These are phyloP conservation scores for Drosophila malerkotliana DNA, from an alignment of 1,140 invertebrate genomes.

Conservation along the genomic window DNA sequence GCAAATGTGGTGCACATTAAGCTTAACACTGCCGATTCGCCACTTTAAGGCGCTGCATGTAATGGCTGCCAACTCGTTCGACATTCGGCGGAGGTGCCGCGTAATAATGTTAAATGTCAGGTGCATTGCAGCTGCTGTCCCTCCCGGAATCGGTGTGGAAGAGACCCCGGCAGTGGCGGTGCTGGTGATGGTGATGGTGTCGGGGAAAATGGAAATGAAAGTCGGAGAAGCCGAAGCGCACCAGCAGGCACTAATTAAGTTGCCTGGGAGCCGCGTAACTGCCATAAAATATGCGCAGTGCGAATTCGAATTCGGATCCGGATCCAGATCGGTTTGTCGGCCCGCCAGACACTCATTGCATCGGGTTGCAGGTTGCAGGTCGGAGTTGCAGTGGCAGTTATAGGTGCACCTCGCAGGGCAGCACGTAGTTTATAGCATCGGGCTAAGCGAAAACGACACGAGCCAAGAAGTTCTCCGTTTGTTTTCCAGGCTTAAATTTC, in stretches of 20 bases:
- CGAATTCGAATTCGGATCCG: conserved; percentile 57
- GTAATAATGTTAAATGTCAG: conserved; percentile 81
- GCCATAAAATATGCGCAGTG: conserved; percentile 63
- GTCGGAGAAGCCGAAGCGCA: conserved; percentile 33
- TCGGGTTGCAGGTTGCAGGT: background rate
- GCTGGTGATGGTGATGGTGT: background rate
- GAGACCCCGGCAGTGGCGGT: conserved; percentile 6
- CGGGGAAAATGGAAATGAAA: conserved; percentile 6
- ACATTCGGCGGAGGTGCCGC: conserved; percentile 50
- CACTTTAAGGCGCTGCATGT: conserved; percentile 60
- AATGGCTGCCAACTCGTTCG: conserved; percentile 47
- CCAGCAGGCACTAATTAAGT: conserved; percentile 58
- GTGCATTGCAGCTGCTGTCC: conserved; percentile 74
- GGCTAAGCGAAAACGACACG: conserved; percentile 53
- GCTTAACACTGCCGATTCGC: conserved; percentile 51
- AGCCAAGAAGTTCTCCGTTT: conserved; percentile 73
- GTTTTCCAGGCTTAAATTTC: conserved; percentile 66
- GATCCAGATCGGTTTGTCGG: conserved; percentile 50
- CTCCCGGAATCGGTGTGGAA: conserved; percentile 41
- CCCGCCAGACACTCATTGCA: conserved; percentile 21
- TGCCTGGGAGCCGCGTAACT: conserved; percentile 55
- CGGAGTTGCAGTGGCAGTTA: conserved; percentile 20
- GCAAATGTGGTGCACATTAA: conserved; percentile 76
- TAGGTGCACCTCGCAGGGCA: conserved; percentile 23
- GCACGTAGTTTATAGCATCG: conserved; percentile 69